Evolutionary conservation across 2,888 invertebrate species (phyloP), one percentile per base, ranked within the genome.

Genomic region (Himalopsyche kuldschensis): DNA sequence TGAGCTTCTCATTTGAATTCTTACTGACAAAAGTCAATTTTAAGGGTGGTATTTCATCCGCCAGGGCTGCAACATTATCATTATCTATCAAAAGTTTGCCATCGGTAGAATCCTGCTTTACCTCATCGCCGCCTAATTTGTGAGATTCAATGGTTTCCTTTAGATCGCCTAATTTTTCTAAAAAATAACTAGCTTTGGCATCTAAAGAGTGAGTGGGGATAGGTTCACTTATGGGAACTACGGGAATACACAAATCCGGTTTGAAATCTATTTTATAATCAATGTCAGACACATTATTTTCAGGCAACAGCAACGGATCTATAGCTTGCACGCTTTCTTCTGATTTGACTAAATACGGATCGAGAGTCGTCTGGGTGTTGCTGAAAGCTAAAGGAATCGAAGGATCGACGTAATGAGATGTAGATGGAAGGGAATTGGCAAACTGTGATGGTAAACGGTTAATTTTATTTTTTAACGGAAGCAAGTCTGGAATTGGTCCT

Each of bases 351-450:
- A 20, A 27, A 30, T 69, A 79, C 15, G 69, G 32, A 41, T 82
- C 79, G 35, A 89, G 89, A 55, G 88, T 88, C 75, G 90, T 90
- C 78, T 90, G 90, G 75, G 91, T 90, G 87, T 91, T 92, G 82
- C 91, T 90, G 86, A 91, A 92, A 88, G 89, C 91, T 84, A 90
- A 91, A 86, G 91, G 91, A 77, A 90, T 89, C 87, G 90, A 91
- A 85, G 89, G 90, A 84, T 91, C 91, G 82, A 91, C 90, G 89
- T 91, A 92, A 35, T 89, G 90, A 83, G 90, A 89, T 17, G 84
- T 82, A 10, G 84, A 82, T 4, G 84, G 82, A 24, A 78, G 82
- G 11, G 84, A 46, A 30, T 78, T 48, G 3, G 46, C 20, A 41
- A 79, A 85, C 31, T 82, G 84, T 17, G 48, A 10, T 30, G 75